phyloP scores from a whole-genome alignment of 2,797 vertebrate genomes.

The Pelobates cultripes region DNA sequence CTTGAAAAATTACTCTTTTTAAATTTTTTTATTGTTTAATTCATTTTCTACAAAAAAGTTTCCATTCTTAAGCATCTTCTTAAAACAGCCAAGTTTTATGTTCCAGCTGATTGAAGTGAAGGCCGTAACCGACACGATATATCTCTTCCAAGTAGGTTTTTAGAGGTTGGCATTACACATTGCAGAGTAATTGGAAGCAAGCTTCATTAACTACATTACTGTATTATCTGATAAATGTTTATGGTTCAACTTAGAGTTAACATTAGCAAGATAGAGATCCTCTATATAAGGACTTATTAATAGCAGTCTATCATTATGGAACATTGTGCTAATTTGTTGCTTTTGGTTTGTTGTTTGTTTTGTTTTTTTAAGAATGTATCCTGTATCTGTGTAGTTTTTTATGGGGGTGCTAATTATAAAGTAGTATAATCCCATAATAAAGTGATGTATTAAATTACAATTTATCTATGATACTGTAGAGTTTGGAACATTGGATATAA shows the following conservation, averaged over 20 bases:
- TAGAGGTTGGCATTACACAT: conserved; percentile 39
- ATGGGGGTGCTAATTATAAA: too few relatives aligned
- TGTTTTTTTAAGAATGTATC: too few relatives aligned
- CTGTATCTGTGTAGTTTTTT: too few relatives aligned
- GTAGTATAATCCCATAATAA: too few relatives aligned
- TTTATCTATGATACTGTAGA: too few relatives aligned
- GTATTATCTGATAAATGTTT: conserved; percentile 37
- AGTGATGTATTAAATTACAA: too few relatives aligned
- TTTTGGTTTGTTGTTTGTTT: too few relatives aligned
- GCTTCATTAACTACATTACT: conserved; percentile 46
- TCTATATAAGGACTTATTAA: conserved; percentile 8
- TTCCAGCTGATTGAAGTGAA: conserved; percentile 26
- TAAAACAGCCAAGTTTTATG: conserved; percentile 28
- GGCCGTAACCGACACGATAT: conserved; percentile 18
- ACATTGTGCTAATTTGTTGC: too few relatives aligned
- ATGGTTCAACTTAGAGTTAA: conserved; percentile 36
- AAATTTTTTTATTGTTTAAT: conserved; percentile 24
- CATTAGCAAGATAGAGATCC: conserved; percentile 14
- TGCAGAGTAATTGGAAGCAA: conserved; percentile 35
- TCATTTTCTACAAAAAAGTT: conserved; percentile 9
- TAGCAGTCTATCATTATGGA: background rate
- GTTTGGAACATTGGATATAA: too few relatives aligned
- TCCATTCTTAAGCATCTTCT: conserved; percentile 24
- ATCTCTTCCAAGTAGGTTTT: conserved; percentile 19
- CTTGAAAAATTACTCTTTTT: conserved; percentile 6